A percentile compares a stretch with the other conserved stretches of the same genome.
Conservation (phyloP, 2,888 invertebrate species). For the Brachyptera risi region DNA sequence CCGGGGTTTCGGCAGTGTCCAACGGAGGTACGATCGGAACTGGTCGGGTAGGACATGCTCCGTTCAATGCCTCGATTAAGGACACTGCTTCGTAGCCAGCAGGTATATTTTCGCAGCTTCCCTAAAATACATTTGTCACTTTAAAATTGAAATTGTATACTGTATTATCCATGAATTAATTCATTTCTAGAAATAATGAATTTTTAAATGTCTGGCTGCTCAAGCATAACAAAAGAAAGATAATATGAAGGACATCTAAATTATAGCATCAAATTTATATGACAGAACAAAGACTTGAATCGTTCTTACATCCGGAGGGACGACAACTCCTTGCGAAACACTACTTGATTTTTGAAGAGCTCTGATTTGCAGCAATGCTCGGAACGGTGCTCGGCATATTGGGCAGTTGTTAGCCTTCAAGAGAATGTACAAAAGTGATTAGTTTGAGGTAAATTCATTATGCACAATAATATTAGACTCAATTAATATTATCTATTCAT, state of each 20-base stretch:
- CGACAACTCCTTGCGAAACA: conserved; percentile 50
- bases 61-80: conserved; percentile 92
- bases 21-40: conserved; percentile 34
- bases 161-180: too few species aligned
- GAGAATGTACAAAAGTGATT: conserved; percentile 33
- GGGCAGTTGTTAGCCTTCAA: conserved; percentile 90
- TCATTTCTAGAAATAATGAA: too few species aligned
- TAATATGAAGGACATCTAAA: too few species aligned
- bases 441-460: too few species aligned
- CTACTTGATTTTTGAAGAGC: conserved; percentile 76
- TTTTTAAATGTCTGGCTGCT: too few species aligned
- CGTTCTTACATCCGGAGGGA: conserved; percentile 60
- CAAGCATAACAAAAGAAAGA: too few species aligned
- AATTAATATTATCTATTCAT: too few species aligned
- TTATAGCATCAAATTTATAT: too few species aligned
- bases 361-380: conserved; percentile 91
- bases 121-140: conserved; percentile 46
- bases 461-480: too few species aligned
- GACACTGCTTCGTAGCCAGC: conserved; percentile 92
- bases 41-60: conserved; percentile 63
- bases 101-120: conserved; percentile 79
- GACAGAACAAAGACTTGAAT: too few species aligned
- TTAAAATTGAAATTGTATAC: too few species aligned
- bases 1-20: conserved; percentile 50
- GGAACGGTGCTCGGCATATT: conserved; percentile 97